Evolutionary conservation across 2,113 vertebrate genomes (phyloP).

Genomic region (Chloroceryle aenea): DNA sequence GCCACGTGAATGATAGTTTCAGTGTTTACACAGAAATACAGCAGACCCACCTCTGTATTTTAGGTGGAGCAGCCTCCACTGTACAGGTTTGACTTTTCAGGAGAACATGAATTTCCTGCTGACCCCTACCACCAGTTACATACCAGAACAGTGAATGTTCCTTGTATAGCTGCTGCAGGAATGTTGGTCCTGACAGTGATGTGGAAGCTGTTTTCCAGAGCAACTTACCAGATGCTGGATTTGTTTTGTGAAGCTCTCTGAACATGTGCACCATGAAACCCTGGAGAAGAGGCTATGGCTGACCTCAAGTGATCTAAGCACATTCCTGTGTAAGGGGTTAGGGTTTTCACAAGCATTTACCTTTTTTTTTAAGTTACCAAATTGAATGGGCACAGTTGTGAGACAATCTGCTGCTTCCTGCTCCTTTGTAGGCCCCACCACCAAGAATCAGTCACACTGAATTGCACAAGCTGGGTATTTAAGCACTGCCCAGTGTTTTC

Average conservation of each 20-base stretch:
- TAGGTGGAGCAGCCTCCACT: background rate
- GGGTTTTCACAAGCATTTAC: background rate
- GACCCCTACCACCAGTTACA: background rate
- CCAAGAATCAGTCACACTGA: background rate
- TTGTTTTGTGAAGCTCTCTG: background rate
- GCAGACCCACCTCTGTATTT: rapidly evolving
- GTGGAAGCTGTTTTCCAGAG: background rate
- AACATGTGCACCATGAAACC: background rate
- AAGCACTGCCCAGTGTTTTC: background rate
- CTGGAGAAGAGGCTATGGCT: background rate
- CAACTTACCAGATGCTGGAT: background rate
- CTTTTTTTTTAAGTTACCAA: background rate
- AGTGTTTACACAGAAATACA: rapidly evolving
- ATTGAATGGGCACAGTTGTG: background rate
- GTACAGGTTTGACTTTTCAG: background rate
- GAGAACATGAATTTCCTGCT: background rate
- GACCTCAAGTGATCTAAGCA: background rate
- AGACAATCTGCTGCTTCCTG: too few species aligned
- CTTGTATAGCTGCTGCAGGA: background rate
- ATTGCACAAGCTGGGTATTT: background rate
- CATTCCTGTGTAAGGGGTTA: background rate
- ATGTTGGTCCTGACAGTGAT: background rate
- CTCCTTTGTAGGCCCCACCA: background rate
- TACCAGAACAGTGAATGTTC: background rate
- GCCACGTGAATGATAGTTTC: background rate